Base-by-base conservation (phyloP, 2,113 vertebrate species). In the Lophius piscatorius region DNA sequence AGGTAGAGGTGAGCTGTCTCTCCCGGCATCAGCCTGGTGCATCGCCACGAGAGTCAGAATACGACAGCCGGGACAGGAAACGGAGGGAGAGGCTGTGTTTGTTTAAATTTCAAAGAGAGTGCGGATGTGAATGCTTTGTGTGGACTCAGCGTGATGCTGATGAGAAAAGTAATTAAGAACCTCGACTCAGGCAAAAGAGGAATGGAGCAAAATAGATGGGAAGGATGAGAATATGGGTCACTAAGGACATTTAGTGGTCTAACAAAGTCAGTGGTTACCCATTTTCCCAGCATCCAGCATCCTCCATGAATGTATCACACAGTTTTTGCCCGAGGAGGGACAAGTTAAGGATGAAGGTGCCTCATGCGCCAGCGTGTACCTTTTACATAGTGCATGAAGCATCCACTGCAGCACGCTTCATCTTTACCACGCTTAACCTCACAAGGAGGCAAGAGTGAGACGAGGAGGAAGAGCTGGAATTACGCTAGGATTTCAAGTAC, bases 301-400 rank as follows among this genome's bases (percentile, higher is more conserved):
- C 47, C 34, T 44, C 61, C 58, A 59, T 63, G 41, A 75, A 49
- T 46, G 38, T 65, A 63, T 68, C 61, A 46, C 46, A 29, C 41
- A 55, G 54, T 44, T 29, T 74, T 62, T 42, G 69, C 82, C 74
- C 16, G 63, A 62, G 75, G 77, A 71, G 36, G 50, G 67, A 78
- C 73, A 72, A 39, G 62, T 12, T 40, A 56, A 55, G 26, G 1
- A 13, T 31, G 42, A 28, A 72, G 24, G 16, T 45, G 9, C 42
- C 38, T 60, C 60, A 44, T 58, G 64, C 69, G 78, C 56, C 70
- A 48, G 48, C 61, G 6, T 80, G 80, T 68, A 80, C 62, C 63
- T 81, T 81, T 58, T 84, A 72, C 82, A 86, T 83, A 80, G 54
- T 84, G 75, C 68, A 86, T 80, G 77, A 83, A 79, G 82, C 75